Evolutionary conservation across 2,797 vertebrate genomes (phyloP), one percentile per base, ranked within the genome.

Genomic region (Vultur gryphus): DNA sequence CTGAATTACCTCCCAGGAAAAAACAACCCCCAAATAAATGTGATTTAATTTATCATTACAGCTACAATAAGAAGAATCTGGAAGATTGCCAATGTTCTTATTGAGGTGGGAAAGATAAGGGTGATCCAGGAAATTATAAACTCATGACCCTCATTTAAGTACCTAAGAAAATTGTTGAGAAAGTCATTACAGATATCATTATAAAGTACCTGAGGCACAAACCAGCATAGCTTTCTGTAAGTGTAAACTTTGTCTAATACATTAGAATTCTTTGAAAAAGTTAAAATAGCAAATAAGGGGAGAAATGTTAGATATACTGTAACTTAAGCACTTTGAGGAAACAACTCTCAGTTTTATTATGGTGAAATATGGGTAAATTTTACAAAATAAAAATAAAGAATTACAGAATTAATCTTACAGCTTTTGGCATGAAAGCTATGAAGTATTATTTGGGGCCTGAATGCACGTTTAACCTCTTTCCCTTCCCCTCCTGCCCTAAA

Each of bases 281-380:
- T 90, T 87, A 52, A 37, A 66, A 57, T n/a, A 8, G 20, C 44
- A 46, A 80, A 23, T 48, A 90, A 78, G 33, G 33, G 25, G 44
- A 85, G 52, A 84, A 95, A 48, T 51, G 14, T 58, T 58, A 67
- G 52, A 65, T 55, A 57, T 3, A 51, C 39, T 59, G 46, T 48
- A 85, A 73, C 35, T n/a, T 95, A 85, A 97, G 89, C 67, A 96
- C 69, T 77, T 97, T 96, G 67, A 66, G 85, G 28, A 96, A 95
- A 92, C 39, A 97, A 41, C 33, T 87, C n/a, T 54, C 26, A n/a
- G 16, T 13, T 88, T 88, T 84, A 43, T 96, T 95, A 75, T 12
- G 18, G 84, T 86, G 84, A 85, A 96, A 92, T 94, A 95, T 13
- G 4, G 7, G 8, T 79, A 79, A 78, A 77, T 73, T 59, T 43